Conservation (phyloP, 2,113 vertebrate species). For the Malurus alboscapulatus region DNA sequence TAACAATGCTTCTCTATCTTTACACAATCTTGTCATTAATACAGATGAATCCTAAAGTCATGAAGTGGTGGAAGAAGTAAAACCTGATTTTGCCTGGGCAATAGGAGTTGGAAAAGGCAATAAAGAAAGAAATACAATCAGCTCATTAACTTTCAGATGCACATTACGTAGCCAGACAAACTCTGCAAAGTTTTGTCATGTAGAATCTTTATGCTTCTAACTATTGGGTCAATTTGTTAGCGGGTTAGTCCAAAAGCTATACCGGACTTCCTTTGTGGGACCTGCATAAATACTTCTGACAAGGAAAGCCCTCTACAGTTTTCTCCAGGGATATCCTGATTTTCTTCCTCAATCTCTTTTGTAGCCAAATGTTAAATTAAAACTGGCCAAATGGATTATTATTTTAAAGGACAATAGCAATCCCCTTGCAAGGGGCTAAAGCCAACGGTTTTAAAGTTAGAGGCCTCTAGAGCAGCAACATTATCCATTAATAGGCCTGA, state of each 20-base stretch:
- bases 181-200: neutral
- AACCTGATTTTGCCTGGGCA: neutral
- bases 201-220: neutral
- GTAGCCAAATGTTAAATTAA: neutral
- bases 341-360: neutral
- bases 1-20: neutral
- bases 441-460: neutral
- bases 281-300: neutral
- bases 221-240: neutral
- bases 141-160: neutral
- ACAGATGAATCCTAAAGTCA: slow-evolving; percentile 36
- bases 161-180: neutral
- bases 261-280: neutral
- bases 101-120: neutral
- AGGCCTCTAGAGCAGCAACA: neutral
- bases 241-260: neutral
- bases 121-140: neutral
- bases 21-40: slow-evolving; percentile 51
- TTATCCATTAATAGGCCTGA: neutral
- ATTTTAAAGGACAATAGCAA: neutral
- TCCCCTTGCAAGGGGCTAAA: neutral
- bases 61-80: neutral
- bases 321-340: neutral
- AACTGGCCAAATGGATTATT: neutral
- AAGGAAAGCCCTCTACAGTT: neutral